Evolutionary conservation across 2,113 vertebrate genomes (phyloP), one percentile per base, ranked within the genome.

Genomic region (Petroica traversi): DNA sequence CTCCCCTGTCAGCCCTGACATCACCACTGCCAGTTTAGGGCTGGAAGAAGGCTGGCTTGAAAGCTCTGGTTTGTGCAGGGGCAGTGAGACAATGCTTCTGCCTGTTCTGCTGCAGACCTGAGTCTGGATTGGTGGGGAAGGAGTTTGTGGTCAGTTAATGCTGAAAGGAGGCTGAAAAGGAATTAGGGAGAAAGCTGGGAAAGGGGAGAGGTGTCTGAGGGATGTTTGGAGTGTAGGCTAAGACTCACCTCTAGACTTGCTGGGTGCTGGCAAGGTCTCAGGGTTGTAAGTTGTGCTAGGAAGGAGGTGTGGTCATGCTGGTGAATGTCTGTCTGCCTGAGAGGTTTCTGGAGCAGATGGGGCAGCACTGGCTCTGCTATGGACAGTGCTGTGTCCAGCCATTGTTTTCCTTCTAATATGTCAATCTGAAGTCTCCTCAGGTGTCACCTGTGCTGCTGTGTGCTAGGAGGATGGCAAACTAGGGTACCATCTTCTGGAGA

Each of bases 161-260:
- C 61, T 75, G 64, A 45, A 59, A 92, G 36, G 33, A 25, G 46
- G 24, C 43, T 63, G 76, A 17, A 14, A 59, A 68, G 46, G 9
- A 15, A 7, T 23, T 49, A 16, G 26, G 34, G 55, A 80, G 46
- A 26, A 31, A 45, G 8, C 31, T 68, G 33, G 36, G 51, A 13
- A 57, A 58, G 25, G 38, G 49, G 16, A 82, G 25, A 33, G 2
- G 1, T 31, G 8, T 10, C n/a, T 69, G 46, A 18, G 40, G 18
- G 3, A 6, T 33, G 7, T 59, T 48, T 45, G 68, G 58, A 49
- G 14, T 4, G n/a, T n/a, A 26, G 11, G 5, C 64, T 54, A 34
- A 36, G 55, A 18, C 6, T 73, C 13, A 3, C 0, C 1, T 26
- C 29, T 69, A 4, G 36, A 19, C 18, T 38, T 58, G 41, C 25